Evolutionary conservation across 1,140 invertebrate genomes (phyloP), one percentile per base, ranked within the genome.

Genomic region (Brevipalpus yothersi): DNA sequence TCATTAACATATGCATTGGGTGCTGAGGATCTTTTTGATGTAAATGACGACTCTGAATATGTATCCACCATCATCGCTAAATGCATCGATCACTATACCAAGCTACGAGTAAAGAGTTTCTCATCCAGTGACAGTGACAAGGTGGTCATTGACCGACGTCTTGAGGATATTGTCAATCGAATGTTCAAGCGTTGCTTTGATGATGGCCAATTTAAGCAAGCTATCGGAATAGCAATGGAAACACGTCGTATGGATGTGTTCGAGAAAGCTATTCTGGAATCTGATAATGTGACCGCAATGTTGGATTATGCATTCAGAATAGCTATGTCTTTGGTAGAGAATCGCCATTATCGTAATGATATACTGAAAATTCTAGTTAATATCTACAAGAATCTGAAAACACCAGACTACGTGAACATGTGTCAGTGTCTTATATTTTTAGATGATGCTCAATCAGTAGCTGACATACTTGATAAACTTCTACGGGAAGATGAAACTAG

Each of bases 171-270:
- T 65, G 91, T 98, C 0, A 87, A 97, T 70, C 78, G 88, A 54
- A 96, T 98, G 87, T 95, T 98, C 69, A 82, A 92, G 65, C 75
- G 90, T 63, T 97, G 93, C 68, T 76, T 97, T 47, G 86, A 89
- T 62, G 89, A 94, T 71, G 83, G 82, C 58, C 89, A 96, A 68
- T 94, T 83, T 70, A 81, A 87, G 57, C 91, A 97, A 69, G 88
- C 86, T 13, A 73, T 96, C 39, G 93, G 92, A 0, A 80, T 98
- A 67, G 87, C 91, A 11, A 72, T 97, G 42, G 93, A 98, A 74
- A 94, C 91, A 0, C 77, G 88, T 59, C 77, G 93, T 56, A 92
- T 96, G 85, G 93, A 97, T 72, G 84, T 95, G 62, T 90, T 96
- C 70, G 82, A 92, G 69, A 77, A 81, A 65, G 80, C 91, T 3